These are phyloP conservation scores for Upupa epops DNA, from an alignment of 2,113 vertebrate genomes.

Conservation along the genomic window DNA sequence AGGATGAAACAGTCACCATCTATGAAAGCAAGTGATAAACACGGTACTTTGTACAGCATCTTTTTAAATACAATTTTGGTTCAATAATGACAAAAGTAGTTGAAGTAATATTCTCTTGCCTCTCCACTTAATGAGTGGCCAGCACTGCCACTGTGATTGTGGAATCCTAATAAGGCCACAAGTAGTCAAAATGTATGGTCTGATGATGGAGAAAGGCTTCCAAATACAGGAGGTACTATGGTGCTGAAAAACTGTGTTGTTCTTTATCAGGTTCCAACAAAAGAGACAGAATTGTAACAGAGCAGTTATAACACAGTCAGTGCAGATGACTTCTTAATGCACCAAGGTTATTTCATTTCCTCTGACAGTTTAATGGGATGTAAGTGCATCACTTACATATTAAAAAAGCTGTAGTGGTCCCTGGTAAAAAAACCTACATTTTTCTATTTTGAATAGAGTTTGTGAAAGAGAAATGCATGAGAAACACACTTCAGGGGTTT, in stretches of 20 bases:
- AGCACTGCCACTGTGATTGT: not conserved
- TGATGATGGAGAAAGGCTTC: not conserved
- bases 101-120: not conserved
- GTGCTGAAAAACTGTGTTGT: not conserved
- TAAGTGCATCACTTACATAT: not conserved
- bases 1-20: not conserved
- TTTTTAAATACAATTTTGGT: not conserved
- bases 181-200: not conserved
- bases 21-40: not conserved
- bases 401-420: not conserved
- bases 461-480: not conserved
- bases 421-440: not conserved
- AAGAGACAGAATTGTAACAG: not conserved
- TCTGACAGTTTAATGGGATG: not conserved
- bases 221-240: not conserved
- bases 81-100: not conserved
- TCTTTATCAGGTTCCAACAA: not conserved
- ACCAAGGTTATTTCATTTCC: not conserved
- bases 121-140: not conserved
- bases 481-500: not conserved
- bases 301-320: not conserved
- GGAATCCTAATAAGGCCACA: not conserved
- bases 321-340: not conserved
- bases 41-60: not conserved
- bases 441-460: not conserved